Percentiles rank a stretch among this genome's conserved stretches.
Evolutionary conservation across 2,888 invertebrate species (phyloP).

Genomic region (Taphrorychus bicolor): DNA sequence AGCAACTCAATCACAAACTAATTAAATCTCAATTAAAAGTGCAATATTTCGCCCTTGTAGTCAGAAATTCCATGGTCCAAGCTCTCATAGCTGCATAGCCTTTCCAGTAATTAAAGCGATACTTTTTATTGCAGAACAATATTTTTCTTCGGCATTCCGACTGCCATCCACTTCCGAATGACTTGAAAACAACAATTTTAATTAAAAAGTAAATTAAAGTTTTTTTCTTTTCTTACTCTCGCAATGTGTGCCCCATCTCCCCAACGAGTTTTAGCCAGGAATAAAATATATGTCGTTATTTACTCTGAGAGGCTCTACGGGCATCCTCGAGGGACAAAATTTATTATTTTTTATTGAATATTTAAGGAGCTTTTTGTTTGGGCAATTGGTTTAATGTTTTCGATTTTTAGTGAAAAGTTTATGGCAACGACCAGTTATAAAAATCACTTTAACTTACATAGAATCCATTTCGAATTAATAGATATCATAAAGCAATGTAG

Average conservation of each 20-base stretch:
- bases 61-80: background rate
- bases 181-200: constrained; percentile 4
- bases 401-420: no score
- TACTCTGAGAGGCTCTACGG: background rate
- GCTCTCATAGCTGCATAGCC: background rate
- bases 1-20: background rate
- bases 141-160: background rate
- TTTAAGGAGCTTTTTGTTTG: background rate
- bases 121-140: background rate
- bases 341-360: background rate
- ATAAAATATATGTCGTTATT: background rate
- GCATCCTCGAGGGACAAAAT: background rate
- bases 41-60: background rate
- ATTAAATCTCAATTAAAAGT: background rate
- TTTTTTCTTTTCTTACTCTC: background rate
- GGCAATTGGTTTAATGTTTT: background rate
- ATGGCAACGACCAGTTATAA: no score
- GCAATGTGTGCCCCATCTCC: background rate
- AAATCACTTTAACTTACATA: no score
- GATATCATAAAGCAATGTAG: no score
- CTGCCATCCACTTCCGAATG: background rate
- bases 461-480: no score
- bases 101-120: background rate
- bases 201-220: constrained; percentile 7
- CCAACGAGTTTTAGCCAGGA: background rate